phyloP scores from a whole-genome alignment of 2,113 vertebrate species.

The Colaptes auratus region DNA sequence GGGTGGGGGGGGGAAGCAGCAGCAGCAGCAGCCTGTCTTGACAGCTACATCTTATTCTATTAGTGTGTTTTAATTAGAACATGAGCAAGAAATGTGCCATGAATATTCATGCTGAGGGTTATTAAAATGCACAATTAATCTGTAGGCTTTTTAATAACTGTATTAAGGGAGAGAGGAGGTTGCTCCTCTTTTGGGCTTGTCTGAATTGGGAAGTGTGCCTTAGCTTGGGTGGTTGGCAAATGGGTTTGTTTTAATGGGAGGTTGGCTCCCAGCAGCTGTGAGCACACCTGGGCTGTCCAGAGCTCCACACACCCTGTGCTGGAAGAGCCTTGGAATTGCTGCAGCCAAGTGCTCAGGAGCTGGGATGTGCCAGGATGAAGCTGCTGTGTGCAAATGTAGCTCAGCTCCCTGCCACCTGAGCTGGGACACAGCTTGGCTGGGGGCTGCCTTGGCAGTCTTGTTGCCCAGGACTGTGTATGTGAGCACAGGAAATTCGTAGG shows the following conservation, averaged over 20 bases:
- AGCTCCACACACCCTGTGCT: not conserved
- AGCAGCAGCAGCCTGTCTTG: not conserved
- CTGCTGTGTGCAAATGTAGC: rapidly evolving
- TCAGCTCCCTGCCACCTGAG: not conserved
- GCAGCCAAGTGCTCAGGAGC: not conserved
- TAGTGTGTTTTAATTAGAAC: constrained; percentile 78
- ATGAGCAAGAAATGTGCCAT: constrained; percentile 38
- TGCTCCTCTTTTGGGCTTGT: constrained; percentile 22
- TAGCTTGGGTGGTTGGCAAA: not conserved
- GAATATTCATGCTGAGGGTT: constrained; percentile 78
- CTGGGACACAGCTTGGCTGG: not conserved
- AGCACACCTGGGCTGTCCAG: not conserved
- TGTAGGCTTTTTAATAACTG: constrained; percentile 65
- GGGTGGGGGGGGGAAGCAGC: not conserved
- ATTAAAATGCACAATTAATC: constrained; percentile 79
- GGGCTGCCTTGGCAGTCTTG: not conserved
- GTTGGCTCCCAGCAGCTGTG: not conserved
- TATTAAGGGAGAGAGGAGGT: constrained; percentile 55
- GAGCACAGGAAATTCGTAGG: not conserved
- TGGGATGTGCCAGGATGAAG: not conserved
- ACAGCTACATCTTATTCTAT: constrained; percentile 66
- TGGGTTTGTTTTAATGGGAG: not conserved
- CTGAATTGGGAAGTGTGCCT: not conserved
- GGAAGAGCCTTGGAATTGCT: rapidly evolving
- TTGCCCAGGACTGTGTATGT: rapidly evolving